Base-by-base conservation (phyloP, 2,113 vertebrate genomes). In the Labeo rohita region DNA sequence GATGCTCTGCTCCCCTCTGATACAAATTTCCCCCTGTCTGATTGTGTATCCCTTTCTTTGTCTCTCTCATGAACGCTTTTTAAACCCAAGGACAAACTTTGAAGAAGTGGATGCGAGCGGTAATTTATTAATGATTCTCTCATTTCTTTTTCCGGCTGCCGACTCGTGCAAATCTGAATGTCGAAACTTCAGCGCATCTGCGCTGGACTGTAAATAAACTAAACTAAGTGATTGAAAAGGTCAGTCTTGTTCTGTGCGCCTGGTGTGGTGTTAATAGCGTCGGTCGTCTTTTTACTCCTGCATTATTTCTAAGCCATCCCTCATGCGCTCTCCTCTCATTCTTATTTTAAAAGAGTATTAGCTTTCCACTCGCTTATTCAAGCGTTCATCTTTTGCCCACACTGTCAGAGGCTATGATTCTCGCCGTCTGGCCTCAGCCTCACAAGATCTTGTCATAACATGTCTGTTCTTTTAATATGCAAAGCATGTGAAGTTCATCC, bases 121-220 rank as follows among this genome's bases (percentile, higher is more conserved):
- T 63, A 61, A 56, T 56, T 77, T 56, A 78, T 78, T 56, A 78
- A 80, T 80, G 5, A n/a, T 45, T 80, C n/a, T 80, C 39, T 68
- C 15, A 52, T 82, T 68, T 82, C 4, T 34, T 49, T 8, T 50
- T 28, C 3, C 3, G 21, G 2, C 21, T 23, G 45, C 45, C 6
- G 45, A 28, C n/a, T 75, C 21, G 11, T n/a, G 18, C 39, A 6
- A 0, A 21, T 72, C 68, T 49, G 43, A 47, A 75, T 75, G 73
- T 15, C 1, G 2, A 50, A 83, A 70, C 45, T 39, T n/a, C 8
- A 2, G 10, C 34, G 18, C 15, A 78, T 28, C 6, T 28, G n/a
- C 49, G 3, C 15, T 36, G 47, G 61, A 49, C 45, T 68, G 80
- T 83, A 83, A 83, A 70, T 70, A 54, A 50, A 83, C 28, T 12